Evolutionary conservation across 2,888 invertebrate genomes (phyloP).

Genomic region (Trichopria drosophilae): DNA sequence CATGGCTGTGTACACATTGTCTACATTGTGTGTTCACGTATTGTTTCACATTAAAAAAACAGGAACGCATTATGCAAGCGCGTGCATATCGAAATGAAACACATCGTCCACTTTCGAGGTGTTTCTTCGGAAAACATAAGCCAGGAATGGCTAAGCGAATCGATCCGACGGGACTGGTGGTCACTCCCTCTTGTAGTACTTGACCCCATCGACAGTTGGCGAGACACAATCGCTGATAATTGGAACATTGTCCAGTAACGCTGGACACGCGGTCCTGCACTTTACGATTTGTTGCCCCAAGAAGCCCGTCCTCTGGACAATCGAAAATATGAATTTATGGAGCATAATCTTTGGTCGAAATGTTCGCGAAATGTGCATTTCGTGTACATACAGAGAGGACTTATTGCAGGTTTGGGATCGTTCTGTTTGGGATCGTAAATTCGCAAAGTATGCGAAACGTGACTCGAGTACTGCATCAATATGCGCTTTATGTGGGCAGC

Average conservation of each 20-base stretch:
- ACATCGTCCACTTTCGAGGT: too few species aligned
- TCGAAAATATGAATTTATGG: constrained; percentile 56
- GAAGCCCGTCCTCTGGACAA: constrained; percentile 42
- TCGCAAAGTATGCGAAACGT: too few species aligned
- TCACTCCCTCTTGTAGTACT: constrained; percentile 47
- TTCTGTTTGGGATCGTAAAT: constrained; percentile 52
- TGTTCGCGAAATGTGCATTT: constrained; percentile 5
- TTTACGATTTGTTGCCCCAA: constrained; percentile 56
- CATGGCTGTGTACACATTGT: too few species aligned
- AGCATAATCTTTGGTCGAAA: constrained; percentile 47
- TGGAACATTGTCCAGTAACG: constrained; percentile 51
- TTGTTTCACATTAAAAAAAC: too few species aligned
- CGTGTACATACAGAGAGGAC: constrained; percentile 17
- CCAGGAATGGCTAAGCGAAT: constrained; percentile 19
- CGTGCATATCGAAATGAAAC: too few species aligned
- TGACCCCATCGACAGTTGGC: constrained; percentile 54
- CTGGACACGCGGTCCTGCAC: constrained; percentile 39
- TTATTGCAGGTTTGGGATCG: constrained; percentile 2
- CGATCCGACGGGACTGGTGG: constrained; percentile 37
- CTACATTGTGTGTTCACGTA: too few species aligned
- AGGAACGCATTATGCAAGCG: too few species aligned
- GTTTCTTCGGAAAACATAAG: too few species aligned
- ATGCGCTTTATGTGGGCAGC: too few species aligned
- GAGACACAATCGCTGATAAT: constrained; percentile 53
- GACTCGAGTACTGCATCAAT: too few species aligned